These are phyloP conservation scores for Mirounga angustirostris DNA, from an alignment of 2,113 vertebrate genomes.

Conservation along the genomic window DNA sequence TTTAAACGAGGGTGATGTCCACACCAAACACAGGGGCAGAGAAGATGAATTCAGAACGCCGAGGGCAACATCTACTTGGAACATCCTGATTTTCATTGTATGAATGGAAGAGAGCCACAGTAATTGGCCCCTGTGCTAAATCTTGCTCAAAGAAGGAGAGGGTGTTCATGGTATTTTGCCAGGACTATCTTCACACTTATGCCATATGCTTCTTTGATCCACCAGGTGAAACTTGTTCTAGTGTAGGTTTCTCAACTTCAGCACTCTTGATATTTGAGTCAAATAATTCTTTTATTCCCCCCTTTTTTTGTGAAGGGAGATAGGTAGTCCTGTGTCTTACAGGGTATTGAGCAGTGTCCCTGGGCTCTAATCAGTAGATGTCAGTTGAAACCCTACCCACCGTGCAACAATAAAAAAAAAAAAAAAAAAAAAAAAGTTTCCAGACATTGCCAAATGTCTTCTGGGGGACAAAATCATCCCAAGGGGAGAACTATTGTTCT, in stretches of 20 bases:
- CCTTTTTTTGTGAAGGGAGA: no score
- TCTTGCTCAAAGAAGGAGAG: neutral
- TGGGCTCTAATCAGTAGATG: neutral
- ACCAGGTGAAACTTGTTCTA: constrained; percentile 35
- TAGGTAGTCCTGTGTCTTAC: neutral
- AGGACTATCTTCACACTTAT: constrained; percentile 3
- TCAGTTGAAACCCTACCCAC: neutral
- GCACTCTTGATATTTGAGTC: neutral
- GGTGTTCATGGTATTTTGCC: neutral
- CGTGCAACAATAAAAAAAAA: neutral
- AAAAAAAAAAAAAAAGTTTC: neutral
- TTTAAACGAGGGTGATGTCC: neutral
- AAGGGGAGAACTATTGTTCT: neutral
- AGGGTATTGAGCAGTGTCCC: neutral
- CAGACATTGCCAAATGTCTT: neutral
- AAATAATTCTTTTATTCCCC: neutral
- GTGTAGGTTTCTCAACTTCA: neutral
- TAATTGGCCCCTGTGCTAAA: constrained; percentile 9
- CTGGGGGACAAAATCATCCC: neutral
- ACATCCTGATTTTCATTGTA: neutral
- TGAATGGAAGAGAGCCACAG: neutral
- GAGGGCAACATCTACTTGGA: neutral
- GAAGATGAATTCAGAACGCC: neutral
- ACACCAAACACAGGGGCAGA: neutral
- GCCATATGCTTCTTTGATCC: neutral